Conservation (phyloP, 1,140 invertebrate species). For the Charaxes varanes region DNA sequence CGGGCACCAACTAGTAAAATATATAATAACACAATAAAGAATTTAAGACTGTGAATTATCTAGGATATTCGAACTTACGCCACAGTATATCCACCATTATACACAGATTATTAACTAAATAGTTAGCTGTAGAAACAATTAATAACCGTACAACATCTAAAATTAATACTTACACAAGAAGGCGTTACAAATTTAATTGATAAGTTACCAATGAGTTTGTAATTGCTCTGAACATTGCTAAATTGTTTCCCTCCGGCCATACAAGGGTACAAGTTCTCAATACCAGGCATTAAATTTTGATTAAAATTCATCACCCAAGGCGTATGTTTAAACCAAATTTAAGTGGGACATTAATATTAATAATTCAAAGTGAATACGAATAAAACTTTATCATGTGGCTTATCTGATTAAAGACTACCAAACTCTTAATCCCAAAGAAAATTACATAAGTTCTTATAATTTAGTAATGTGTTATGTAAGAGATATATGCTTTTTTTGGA, state of each 20-base stretch:
- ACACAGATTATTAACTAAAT: slow-evolving; percentile 5
- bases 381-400: too few species aligned
- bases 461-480: too few species aligned
- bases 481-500: too few species aligned
- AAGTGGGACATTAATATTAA: slow-evolving; percentile 20
- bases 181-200: slow-evolving; percentile 24
- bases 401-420: too few species aligned
- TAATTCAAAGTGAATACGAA: too few species aligned
- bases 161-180: slow-evolving; percentile 21
- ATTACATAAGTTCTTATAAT: too few species aligned
- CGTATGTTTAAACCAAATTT: slow-evolving; percentile 23
- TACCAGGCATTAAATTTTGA: slow-evolving; percentile 23
- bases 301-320: slow-evolving; percentile 22
- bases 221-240: slow-evolving; percentile 28
- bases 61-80: too few species aligned
- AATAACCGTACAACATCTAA: slow-evolving; percentile 33
- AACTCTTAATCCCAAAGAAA: too few species aligned
- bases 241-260: slow-evolving; percentile 16
- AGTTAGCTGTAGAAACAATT: slow-evolving; percentile 10
- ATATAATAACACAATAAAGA: too few species aligned
- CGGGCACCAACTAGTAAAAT: too few species aligned
- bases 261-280: slow-evolving; percentile 12
- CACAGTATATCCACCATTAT: too few species aligned
- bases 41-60: too few species aligned
- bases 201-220: slow-evolving; percentile 22